A percentile compares a stretch with the other conserved stretches of the same genome.
Evolutionary conservation across 2,113 vertebrate genomes (phyloP).

Genomic region (Channa maculata): DNA sequence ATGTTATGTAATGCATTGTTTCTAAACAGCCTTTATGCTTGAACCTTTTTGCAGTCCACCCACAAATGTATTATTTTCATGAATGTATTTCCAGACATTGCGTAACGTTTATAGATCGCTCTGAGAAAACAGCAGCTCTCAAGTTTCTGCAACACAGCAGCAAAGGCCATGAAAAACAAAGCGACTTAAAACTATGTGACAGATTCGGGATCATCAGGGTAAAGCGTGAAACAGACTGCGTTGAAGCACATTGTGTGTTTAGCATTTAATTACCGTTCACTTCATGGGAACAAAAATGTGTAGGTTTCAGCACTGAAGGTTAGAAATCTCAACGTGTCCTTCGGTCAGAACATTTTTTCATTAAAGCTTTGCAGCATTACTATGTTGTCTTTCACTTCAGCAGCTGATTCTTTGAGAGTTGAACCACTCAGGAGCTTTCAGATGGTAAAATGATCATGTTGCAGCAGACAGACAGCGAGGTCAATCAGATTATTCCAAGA

Average conservation of each 20-base stretch:
- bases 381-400: constrained; percentile 15
- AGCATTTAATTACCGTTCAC: constrained; percentile 1
- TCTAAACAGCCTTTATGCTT: constrained; percentile 45
- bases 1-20: constrained; percentile 69
- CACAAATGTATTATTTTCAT: constrained; percentile 75
- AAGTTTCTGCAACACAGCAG: constrained; percentile 23
- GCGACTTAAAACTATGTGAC: not conserved
- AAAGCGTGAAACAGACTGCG: not conserved
- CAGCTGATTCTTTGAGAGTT: not conserved
- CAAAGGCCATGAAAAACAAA: constrained; percentile 23
- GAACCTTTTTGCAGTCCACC: constrained; percentile 68
- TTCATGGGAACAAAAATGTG: constrained; percentile 13
- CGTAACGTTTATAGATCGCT: constrained; percentile 61
- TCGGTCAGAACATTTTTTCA: constrained; percentile 24
- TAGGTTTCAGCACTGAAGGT: constrained; percentile 14
- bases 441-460: constrained; percentile 10
- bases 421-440: constrained; percentile 16
- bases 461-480: constrained; percentile 4
- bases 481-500: constrained; percentile 36
- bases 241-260: not conserved
- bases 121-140: constrained; percentile 52
- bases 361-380: constrained; percentile 12
- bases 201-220: not conserved
- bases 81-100: constrained; percentile 74
- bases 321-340: constrained; percentile 32